These are phyloP conservation scores for Phodopus roborovskii DNA, from an alignment of 2,113 vertebrate species.

Conservation along the genomic window DNA sequence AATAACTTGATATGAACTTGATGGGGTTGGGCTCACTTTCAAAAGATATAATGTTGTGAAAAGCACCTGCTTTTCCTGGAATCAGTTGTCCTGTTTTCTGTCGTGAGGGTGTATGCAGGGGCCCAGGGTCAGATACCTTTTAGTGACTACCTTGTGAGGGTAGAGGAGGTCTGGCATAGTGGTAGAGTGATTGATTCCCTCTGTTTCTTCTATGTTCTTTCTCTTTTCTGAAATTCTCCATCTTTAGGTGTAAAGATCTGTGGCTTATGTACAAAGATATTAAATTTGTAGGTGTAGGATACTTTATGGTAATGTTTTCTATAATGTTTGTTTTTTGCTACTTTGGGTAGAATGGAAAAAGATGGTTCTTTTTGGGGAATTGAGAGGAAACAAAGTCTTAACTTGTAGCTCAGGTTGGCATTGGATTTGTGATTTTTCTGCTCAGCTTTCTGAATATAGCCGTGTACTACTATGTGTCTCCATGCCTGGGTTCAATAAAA, in stretches of 20 bases:
- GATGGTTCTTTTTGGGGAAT: not conserved
- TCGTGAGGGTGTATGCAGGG: not conserved
- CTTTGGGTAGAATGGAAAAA: conserved; percentile 12
- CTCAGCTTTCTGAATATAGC: not conserved
- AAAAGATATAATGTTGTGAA: conserved; percentile 52
- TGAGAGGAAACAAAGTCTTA: not conserved
- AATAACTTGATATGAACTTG: conserved; percentile 53
- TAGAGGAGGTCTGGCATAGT: not conserved
- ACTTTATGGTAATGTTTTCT: conserved; percentile 6
- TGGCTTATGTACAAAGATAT: not conserved
- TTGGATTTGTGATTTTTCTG: not conserved
- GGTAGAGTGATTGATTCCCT: no score
- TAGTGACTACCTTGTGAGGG: not conserved
- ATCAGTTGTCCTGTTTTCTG: not conserved
- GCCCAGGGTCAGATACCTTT: not conserved
- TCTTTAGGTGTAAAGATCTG: not conserved
- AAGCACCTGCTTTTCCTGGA: not conserved
- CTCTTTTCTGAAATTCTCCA: not conserved
- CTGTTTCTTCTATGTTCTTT: not conserved
- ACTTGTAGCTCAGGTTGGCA: not conserved
- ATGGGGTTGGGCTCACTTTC: conserved; percentile 33
- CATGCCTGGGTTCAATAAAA: not conserved
- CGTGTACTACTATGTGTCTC: not conserved
- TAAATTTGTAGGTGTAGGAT: not conserved
- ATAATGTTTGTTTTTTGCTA: not conserved